Percentiles rank a stretch among this genome's conserved stretches.
Evolutionary conservation across 2,113 vertebrate species (phyloP).

Genomic region (Dinomys branickii): DNA sequence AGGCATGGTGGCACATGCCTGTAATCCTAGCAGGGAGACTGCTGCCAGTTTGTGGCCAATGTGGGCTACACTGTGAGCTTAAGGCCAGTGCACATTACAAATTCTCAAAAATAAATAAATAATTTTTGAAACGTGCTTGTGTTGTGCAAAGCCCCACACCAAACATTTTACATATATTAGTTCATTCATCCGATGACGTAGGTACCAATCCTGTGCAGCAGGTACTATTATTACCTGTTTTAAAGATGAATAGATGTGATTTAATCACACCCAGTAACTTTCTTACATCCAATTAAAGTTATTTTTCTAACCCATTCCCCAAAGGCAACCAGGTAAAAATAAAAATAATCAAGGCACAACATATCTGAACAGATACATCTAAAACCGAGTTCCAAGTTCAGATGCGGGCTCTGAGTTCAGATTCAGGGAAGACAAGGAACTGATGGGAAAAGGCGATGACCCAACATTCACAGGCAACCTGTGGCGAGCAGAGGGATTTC

Average conservation of each 20-base stretch:
- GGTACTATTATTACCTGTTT: background rate
- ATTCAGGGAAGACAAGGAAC: background rate
- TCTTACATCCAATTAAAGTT: conserved; percentile 32
- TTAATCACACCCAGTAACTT: background rate
- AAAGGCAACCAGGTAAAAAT: background rate
- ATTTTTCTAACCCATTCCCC: conserved; percentile 25
- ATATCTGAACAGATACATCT: background rate
- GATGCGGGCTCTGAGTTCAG: background rate
- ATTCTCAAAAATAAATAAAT: background rate
- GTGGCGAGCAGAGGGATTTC: background rate
- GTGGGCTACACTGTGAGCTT: background rate
- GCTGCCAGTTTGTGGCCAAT: background rate
- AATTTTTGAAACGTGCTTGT: background rate
- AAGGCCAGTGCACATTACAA: background rate
- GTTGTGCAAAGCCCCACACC: background rate
- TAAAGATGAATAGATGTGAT: background rate
- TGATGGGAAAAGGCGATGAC: background rate
- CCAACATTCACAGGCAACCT: background rate
- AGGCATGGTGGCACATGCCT: background rate
- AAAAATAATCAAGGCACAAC: background rate
- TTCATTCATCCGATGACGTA: background rate
- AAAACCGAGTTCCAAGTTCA: background rate
- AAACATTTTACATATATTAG: background rate
- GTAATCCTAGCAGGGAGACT: background rate
- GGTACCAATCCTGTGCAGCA: background rate